Evolutionary conservation across 2,888 invertebrate species (phyloP).

Genomic region (Agriotes lineatus): DNA sequence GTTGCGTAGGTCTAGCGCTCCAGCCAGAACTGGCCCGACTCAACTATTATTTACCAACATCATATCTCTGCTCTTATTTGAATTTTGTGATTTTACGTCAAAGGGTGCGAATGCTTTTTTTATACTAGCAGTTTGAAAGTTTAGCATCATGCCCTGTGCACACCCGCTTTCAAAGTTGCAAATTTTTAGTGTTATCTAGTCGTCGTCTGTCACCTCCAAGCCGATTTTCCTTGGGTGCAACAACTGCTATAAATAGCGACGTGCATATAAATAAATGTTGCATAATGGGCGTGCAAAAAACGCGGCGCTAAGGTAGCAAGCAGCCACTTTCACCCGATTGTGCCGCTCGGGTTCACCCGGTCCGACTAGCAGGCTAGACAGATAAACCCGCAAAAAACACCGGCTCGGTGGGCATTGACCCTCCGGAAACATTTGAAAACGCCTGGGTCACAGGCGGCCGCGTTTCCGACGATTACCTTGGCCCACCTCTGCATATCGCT

Average conservation of each 20-base stretch:
- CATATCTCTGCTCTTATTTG: background rate
- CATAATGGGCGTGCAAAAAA: constrained; percentile 29
- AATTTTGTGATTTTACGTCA: background rate
- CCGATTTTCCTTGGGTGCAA: constrained; percentile 23
- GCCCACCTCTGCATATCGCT: constrained; percentile 35
- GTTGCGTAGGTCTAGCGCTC: constrained; percentile 49
- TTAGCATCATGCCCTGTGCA: no score
- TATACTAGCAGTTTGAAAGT: background rate
- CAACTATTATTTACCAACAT: constrained; percentile 24
- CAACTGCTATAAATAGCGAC: constrained; percentile 30
- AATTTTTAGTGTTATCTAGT: no score
- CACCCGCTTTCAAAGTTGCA: no score
- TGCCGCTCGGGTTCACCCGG: constrained; percentile 41
- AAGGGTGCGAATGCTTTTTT: background rate
- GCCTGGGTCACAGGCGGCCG: constrained; percentile 39
- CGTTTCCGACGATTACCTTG: constrained; percentile 41
- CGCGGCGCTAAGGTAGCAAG: constrained; percentile 31
- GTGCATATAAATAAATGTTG: constrained; percentile 40
- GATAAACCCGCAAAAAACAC: constrained; percentile 44
- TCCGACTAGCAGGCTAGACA: constrained; percentile 41
- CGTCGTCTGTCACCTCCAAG: no score
- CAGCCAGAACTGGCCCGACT: constrained; percentile 24
- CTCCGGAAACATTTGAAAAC: constrained; percentile 40
- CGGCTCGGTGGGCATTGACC: constrained; percentile 43
- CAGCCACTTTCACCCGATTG: constrained; percentile 40